These are phyloP conservation scores for Platygyra sinensis DNA, from an alignment of 64 coral and sea anemone species.

Conservation along the genomic window DNA sequence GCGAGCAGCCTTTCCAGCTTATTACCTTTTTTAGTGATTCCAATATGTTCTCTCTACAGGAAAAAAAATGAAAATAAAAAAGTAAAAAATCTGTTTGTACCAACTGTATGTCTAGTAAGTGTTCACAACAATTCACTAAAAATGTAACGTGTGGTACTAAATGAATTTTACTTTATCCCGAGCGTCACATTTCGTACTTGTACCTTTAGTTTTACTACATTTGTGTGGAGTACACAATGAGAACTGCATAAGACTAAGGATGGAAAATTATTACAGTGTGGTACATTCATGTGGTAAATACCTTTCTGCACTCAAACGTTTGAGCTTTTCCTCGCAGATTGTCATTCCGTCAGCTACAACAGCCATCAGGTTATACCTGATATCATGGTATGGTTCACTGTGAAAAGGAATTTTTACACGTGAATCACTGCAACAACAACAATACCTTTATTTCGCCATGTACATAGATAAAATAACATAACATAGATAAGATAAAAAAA, in stretches of 20 bases:
- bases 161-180: too few relatives aligned
- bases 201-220: too few relatives aligned
- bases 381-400: conserved; percentile 98
- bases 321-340: conserved; percentile 79
- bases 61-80: background rate
- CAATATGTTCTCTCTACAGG: conserved; percentile 6
- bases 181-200: too few relatives aligned
- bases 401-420: background rate
- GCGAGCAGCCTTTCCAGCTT: background rate
- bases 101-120: too few relatives aligned
- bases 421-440: too few relatives aligned
- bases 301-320: conserved; percentile 63
- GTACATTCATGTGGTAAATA: background rate
- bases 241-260: too few relatives aligned
- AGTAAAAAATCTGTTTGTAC: background rate
- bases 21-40: conserved; percentile 22
- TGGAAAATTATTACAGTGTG: background rate
- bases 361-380: conserved; percentile 97
- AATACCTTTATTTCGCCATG: too few relatives aligned
- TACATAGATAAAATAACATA: too few relatives aligned
- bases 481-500: too few relatives aligned
- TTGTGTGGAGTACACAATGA: too few relatives aligned
- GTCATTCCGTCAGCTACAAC: conserved; percentile 87
- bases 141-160: too few relatives aligned
- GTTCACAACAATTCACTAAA: background rate